phyloP scores from a whole-genome alignment of 2,888 invertebrate genomes.

The Candidula unifasciata region DNA sequence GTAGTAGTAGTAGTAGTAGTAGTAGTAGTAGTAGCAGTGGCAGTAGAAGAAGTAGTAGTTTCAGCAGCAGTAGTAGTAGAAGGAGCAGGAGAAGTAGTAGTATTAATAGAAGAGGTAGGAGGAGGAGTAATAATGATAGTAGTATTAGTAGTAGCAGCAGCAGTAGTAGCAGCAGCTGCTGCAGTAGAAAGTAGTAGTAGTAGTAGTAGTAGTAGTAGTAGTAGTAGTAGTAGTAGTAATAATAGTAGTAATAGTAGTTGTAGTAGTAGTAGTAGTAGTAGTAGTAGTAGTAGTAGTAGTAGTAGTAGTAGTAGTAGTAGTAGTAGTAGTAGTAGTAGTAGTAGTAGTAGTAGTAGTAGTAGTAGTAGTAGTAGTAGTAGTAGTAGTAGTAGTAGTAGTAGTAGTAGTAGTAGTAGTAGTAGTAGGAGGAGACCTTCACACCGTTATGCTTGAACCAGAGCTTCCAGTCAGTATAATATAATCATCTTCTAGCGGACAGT shows the following conservation, averaged over 20 bases:
- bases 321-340: conserved; percentile 18
- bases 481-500: no score
- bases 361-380: conserved; percentile 3
- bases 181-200: conserved; percentile 11
- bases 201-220: conserved; percentile 14
- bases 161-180: conserved; percentile 50
- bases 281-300: conserved; percentile 23
- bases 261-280: conserved; percentile 31
- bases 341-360: conserved; percentile 16
- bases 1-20: no score
- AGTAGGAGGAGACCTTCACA: not conserved
- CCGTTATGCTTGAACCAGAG: no score
- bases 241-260: conserved; percentile 20
- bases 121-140: no score
- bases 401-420: conserved; percentile 7
- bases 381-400: conserved; percentile 3
- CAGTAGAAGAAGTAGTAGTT: no score
- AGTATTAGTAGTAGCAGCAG: not conserved
- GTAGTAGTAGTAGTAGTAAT: conserved; percentile 10
- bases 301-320: conserved; percentile 24
- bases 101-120: no score
- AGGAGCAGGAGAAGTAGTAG: no score
- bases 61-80: no score
- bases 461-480: no score
- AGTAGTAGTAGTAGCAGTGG: no score